These are phyloP conservation scores for Hololepta plana DNA, from an alignment of 2,888 invertebrate species.

Conservation along the genomic window DNA sequence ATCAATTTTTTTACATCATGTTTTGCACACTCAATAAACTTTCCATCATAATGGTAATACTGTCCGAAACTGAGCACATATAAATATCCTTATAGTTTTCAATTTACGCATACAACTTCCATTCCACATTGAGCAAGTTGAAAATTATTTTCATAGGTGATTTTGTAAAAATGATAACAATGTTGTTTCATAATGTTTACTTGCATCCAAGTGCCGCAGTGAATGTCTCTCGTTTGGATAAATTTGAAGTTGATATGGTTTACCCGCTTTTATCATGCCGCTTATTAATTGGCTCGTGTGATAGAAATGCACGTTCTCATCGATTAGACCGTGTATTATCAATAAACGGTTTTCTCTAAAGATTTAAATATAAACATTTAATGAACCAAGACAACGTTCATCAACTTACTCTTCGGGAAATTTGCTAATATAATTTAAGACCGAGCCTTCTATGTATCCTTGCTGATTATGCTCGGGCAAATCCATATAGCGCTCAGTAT, in stretches of 20 bases:
- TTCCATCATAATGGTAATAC: too few relatives aligned
- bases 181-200: conserved; percentile 92
- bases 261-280: conserved; percentile 80
- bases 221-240: conserved; percentile 97
- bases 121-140: conserved; percentile 9
- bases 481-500: conserved; percentile 96
- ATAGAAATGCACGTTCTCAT: conserved; percentile 97
- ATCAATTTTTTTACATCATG: too few relatives aligned
- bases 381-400: conserved; percentile 4
- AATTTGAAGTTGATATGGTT: conserved; percentile 87
- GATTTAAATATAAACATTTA: too few relatives aligned
- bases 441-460: conserved; percentile 72
- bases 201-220: conserved; percentile 78
- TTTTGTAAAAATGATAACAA: conserved; percentile 82
- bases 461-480: conserved; percentile 54
- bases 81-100: too few relatives aligned
- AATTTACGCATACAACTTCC: conserved; percentile 3
- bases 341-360: conserved; percentile 64
- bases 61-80: too few relatives aligned
- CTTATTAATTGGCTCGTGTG: conserved; percentile 87
- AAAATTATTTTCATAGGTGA: too few relatives aligned
- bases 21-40: too few relatives aligned
- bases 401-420: conserved; percentile 77
- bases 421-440: conserved; percentile 65
- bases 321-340: conserved; percentile 92